phyloP scores from a whole-genome alignment of 1,140 invertebrate genomes.

The Bombus breviceps region DNA sequence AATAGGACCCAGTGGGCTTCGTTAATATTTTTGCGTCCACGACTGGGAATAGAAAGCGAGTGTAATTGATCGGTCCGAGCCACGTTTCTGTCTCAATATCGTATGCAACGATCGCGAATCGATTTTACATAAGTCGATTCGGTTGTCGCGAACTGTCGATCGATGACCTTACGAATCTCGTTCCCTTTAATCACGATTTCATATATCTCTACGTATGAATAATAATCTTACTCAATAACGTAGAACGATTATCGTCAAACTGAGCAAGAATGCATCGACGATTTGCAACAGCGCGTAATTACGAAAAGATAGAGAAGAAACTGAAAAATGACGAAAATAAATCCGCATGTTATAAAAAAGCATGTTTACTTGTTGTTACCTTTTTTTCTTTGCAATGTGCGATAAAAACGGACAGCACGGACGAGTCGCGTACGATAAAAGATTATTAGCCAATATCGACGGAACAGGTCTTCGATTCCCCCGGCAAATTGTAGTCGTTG shows the following conservation, averaged over 20 bases:
- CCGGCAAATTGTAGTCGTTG: neutral
- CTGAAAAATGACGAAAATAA: neutral
- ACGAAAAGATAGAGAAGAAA: neutral
- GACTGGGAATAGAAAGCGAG: conserved; percentile 26
- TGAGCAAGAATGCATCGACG: neutral
- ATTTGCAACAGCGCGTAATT: neutral
- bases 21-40: conserved; percentile 5
- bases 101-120: conserved; percentile 3
- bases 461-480: conserved; percentile 11
- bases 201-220: neutral
- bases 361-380: neutral
- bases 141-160: neutral
- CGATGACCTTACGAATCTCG: neutral
- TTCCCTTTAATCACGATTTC: neutral
- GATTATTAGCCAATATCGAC: conserved; percentile 44
- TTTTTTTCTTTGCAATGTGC: conserved; percentile 3
- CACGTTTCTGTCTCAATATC: conserved; percentile 11
- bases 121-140: conserved; percentile 3
- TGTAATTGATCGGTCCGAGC: conserved; percentile 15
- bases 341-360: neutral
- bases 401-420: conserved; percentile 15
- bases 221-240: neutral
- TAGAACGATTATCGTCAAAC: neutral
- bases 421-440: conserved; percentile 25
- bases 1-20: neutral